phyloP scores from a whole-genome alignment of 2,797 vertebrate species.

The Buceros bicornis region DNA sequence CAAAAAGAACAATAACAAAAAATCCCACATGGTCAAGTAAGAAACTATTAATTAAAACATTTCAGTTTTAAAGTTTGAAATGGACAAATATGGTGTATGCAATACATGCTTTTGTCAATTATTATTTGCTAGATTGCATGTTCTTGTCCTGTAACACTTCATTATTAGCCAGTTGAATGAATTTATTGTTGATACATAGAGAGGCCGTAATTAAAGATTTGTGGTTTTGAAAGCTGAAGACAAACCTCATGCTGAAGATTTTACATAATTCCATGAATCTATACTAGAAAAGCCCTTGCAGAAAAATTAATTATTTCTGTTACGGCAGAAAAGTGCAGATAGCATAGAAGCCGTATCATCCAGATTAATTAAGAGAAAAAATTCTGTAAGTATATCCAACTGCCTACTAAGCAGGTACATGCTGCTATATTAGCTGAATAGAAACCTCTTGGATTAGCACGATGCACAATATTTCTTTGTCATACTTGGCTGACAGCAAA shows the following conservation, averaged over 20 bases:
- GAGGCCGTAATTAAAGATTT: neutral
- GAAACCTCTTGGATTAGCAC: slow-evolving; percentile 21
- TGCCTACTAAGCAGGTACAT: neutral
- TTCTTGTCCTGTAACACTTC: neutral
- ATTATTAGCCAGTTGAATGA: neutral
- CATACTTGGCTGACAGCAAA: neutral
- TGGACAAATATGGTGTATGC: fast-evolving
- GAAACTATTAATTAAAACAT: neutral
- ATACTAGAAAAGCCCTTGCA: neutral
- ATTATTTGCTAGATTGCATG: neutral
- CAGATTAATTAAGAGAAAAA: neutral
- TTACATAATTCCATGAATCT: neutral
- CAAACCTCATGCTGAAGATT: neutral
- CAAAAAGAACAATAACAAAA: neutral
- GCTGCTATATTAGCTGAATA: neutral
- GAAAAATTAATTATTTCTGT: neutral
- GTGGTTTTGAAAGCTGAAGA: neutral
- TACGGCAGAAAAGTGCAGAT: neutral
- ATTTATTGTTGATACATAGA: neutral
- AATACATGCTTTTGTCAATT: neutral
- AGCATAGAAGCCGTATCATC: neutral
- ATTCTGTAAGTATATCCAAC: neutral
- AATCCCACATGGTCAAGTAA: fast-evolving
- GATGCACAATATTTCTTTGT: neutral
- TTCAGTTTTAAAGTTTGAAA: neutral